Conservation (phyloP, 2,888 invertebrate species). For the Apotomis capreana region DNA sequence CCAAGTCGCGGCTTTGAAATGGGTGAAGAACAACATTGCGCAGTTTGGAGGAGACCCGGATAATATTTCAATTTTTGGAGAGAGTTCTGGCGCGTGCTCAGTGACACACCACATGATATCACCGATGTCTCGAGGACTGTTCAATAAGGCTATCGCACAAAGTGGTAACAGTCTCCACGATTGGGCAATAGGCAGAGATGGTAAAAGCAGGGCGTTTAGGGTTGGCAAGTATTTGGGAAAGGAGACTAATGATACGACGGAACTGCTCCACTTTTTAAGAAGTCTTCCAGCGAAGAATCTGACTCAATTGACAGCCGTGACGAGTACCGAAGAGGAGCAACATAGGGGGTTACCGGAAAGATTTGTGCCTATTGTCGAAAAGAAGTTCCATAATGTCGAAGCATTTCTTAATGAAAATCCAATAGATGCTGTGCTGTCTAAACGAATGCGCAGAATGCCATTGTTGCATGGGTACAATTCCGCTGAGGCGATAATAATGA, state of each 20-base stretch:
- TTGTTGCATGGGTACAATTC: conserved; percentile 46
- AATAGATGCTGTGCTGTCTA: conserved; percentile 38
- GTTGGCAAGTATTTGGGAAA: conserved; percentile 48
- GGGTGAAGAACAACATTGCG: conserved; percentile 46
- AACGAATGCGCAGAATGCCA: conserved; percentile 42
- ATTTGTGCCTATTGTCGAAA: conserved; percentile 48
- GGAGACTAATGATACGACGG: conserved; percentile 44
- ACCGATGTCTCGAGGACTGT: conserved; percentile 52
- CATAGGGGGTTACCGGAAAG: conserved; percentile 43
- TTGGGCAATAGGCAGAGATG: conserved; percentile 43
- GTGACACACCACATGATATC: conserved; percentile 56
- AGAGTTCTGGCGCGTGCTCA: conserved; percentile 55
- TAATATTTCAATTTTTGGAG: conserved; percentile 53
- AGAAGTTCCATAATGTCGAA: conserved; percentile 42
- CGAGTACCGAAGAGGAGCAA: conserved; percentile 44
- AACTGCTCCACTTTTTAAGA: conserved; percentile 46
- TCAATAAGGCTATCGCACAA: conserved; percentile 51
- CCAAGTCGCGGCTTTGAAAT: conserved; percentile 47
- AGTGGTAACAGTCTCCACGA: conserved; percentile 48
- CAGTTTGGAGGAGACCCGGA: conserved; percentile 46
- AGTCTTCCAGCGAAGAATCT: conserved; percentile 45
- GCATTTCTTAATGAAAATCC: conserved; percentile 45
- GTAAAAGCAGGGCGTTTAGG: conserved; percentile 44
- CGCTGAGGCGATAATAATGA: conserved; percentile 44
- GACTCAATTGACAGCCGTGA: conserved; percentile 40